Base-by-base conservation (phyloP, 2,888 invertebrate genomes). In the Lottia gigantea region DNA sequence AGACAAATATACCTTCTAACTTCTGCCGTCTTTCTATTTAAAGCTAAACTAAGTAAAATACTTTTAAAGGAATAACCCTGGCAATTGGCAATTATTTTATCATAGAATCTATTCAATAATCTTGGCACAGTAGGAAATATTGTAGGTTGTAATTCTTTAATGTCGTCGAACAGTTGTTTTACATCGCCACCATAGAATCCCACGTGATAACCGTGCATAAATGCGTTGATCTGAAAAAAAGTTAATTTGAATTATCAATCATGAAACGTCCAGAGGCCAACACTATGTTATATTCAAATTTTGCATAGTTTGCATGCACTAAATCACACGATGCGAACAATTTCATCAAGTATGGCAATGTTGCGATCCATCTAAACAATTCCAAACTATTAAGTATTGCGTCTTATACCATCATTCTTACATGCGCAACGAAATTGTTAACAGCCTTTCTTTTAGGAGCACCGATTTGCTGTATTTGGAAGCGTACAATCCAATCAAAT, bases 11-110 rank as follows among this genome's bases (percentile, higher is more conserved):
- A 78, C 78, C 64, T 49, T 62, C 65, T 66, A 14, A 76, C 66
- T 62, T 75, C 69, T 2, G 70, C 72, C 86, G 95, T 94, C 86
- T 97, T 97, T 46, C 95, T 93, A 64, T 93, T 93, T 78, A 96
- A 89, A 0, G 94, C 96, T 93, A 95, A 94, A 85, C 94, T 94
- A 87, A 95, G 94, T 31, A 96, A 89, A 78, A 93, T 90, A 80
- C 92, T 92, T 90, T 95, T 96, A 66, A 96, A 88, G 80, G 92
- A 93, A 45, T 95, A 95, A 71, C 91, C 92, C 66, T 93, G 92
- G 68, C 95, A 92, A 83, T 81, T 76, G 11, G 79, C 71, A 63
- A 80, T 93, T 2, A 84, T 82, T 74, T 80, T 80, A 69, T 81
- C 79, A 67, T 83, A 78, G n/a, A 85, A 76, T 66, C 82, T 73